These are phyloP conservation scores for Heliocidaris erythrogramma DNA, from an alignment of 35 echinoderm and acorn worm species.

Conservation along the genomic window DNA sequence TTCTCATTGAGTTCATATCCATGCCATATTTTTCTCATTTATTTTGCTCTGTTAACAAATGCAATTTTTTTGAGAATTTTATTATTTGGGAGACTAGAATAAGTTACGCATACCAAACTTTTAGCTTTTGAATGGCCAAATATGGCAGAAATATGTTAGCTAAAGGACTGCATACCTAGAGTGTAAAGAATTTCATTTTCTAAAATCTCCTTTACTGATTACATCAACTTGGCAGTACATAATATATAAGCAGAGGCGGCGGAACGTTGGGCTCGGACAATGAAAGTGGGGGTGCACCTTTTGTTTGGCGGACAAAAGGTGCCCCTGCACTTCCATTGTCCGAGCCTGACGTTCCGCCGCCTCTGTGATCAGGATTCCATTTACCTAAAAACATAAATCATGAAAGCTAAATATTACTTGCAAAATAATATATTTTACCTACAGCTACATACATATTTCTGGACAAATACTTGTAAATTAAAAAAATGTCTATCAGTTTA, in stretches of 20 bases:
- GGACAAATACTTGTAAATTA: neutral
- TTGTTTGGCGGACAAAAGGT: no score
- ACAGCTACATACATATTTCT: neutral
- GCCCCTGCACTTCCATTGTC: no score
- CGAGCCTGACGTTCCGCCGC: no score
- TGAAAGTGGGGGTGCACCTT: no score
- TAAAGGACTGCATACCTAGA: no score
- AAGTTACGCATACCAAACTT: neutral
- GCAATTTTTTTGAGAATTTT: neutral
- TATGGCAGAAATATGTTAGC: no score
- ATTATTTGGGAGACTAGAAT: neutral
- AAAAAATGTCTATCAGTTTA: neutral
- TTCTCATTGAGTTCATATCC: no score
- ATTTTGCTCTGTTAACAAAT: neutral
- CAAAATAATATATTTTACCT: neutral
- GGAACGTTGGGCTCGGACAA: no score
- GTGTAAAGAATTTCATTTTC: no score
- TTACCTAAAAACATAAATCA: neutral
- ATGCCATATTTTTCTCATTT: neutral
- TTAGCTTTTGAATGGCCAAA: neutral
- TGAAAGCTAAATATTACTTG: neutral
- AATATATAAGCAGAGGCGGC: no score
- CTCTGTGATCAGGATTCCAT: neutral
- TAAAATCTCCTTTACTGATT: neutral
- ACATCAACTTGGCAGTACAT: neutral